Base-by-base conservation (phyloP, 2,888 invertebrate species). In the Pristionchus maxplancki region DNA sequence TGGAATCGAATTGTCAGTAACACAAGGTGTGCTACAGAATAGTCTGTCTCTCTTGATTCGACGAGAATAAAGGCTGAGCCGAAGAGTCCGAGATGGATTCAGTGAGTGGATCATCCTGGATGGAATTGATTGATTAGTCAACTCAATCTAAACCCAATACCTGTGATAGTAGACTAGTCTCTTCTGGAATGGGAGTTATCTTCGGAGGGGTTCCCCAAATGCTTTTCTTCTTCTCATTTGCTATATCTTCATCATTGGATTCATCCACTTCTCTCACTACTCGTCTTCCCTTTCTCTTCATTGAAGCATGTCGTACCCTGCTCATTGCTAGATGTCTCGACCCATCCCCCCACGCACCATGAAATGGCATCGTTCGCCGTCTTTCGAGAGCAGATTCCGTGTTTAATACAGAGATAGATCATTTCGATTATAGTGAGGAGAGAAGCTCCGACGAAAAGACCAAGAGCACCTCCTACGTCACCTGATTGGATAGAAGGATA, bases 381-480 rank as follows among this genome's bases (percentile, higher is more conserved):
- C 40, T 89, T 90, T 24, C 90, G 88, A 13, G 71, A 71, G 71
- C 90, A 91, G 1, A 91, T 67, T 37, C 91, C 91, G 44, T 90
- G 89, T 84, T 90, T 91, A 88, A 92, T 89, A 88, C 91, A 91
- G 13, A 93, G 87, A 88, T 94, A 94, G 5, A 93, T 89, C 28
- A 94, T 89, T 88, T 94, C 94, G 87, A 94, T 93, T 78, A 94
- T 90, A 1, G 94, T 94, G 40, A 94, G 89, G 74, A 94, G 88
- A 84, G 92, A 92, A 44, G 93, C 93, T 34, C 94, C 94, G 0
- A 94, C 91, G 89, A 94, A 94, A 20, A 94, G 90, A 37, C 94
- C 94, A 50, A 94, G 90, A 1, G 94, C 94, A 83, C 94, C 94
- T 13, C 94, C 94, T 71, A 94, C 92, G 87, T 94, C 94, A 90